A percentile compares a stretch with the other conserved stretches of the same genome.
Evolutionary conservation across 2,797 vertebrate genomes (phyloP).

Genomic region (Muscicapa comitata): DNA sequence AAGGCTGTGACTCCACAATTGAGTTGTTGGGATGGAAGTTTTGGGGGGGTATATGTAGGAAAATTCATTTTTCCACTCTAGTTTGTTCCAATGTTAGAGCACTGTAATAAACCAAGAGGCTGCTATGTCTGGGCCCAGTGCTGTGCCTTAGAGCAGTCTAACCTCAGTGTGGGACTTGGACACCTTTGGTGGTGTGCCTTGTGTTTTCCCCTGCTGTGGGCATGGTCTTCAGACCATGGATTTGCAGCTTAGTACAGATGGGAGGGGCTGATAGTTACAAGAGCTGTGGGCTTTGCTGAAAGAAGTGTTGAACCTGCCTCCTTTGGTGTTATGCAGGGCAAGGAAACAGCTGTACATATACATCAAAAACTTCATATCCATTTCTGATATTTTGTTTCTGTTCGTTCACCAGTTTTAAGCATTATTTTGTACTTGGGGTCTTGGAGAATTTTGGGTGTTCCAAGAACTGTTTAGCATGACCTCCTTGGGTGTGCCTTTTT

Average conservation of each 20-base stretch:
- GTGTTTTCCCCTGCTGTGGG: neutral
- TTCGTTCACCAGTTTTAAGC: neutral
- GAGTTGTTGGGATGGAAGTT: neutral
- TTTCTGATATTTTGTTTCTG: neutral
- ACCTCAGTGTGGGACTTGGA: neutral
- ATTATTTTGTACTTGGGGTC: neutral
- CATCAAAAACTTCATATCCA: accelerated
- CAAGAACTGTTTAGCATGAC: too few species aligned
- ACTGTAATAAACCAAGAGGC: neutral
- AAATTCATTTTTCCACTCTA: neutral
- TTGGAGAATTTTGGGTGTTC: neutral
- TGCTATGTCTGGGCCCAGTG: neutral
- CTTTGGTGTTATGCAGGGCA: neutral
- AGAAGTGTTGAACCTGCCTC: neutral
- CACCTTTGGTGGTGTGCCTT: neutral
- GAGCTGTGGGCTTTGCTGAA: neutral
- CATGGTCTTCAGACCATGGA: neutral
- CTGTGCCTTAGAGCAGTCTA: neutral
- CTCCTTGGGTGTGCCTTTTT: too few species aligned
- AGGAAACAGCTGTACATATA: neutral
- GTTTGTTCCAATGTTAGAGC: neutral
- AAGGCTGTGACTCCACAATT: accelerated
- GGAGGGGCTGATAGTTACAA: neutral
- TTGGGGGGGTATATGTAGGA: neutral
- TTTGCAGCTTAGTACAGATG: neutral